Evolutionary conservation across 2,113 vertebrate genomes (phyloP), one percentile per base, ranked within the genome.

Genomic region (Neodon shergylaensis): DNA sequence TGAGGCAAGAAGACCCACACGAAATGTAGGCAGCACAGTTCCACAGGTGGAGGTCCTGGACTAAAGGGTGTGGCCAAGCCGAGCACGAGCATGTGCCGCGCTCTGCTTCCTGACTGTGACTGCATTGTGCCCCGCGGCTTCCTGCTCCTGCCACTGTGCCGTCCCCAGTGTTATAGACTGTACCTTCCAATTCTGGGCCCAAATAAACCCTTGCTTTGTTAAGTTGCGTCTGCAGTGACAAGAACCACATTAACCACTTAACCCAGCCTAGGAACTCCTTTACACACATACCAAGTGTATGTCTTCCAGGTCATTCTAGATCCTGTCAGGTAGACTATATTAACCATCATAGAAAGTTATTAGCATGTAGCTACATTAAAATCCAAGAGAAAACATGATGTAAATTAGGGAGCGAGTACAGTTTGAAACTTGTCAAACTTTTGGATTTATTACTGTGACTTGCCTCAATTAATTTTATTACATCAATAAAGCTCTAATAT

Each of bases 381-480:
- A 95, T 68, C 36, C 26, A 76, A 77, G 33, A 61, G n/a, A 21
- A 61, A 14, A 14, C 52, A 66, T 63, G 39, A 90, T 63, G 39
- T 79, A 49, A 70, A 47, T 42, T 78, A 81, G 79, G 21, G 77
- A 90, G 31, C 90, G 22, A 78, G 28, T 58, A 58, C 10, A 84
- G 26, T 11, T 42, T 44, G 73, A 84, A 92, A 88, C n/a, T 70
- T 82, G 49, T 79, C 44, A 49, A 77, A 58, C 58, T 74, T 92
- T 70, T 87, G 54, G 87, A 65, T 88, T 92, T 94, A 85, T 95
- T 90, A 63, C 24, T 72, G 33, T 36, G 31, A 88, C 77, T 58
- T 84, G 3, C 31, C 86, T 95, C 72, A 92, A 88, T 77, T 82
- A 88, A 86, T 90, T 90, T 96, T 94, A 73, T 81, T 74, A 87